A percentile compares a stretch with the other conserved stretches of the same genome.
These are phyloP conservation scores for Halcyon senegalensis DNA, from an alignment of 2,113 vertebrate species.

Conservation along the genomic window DNA sequence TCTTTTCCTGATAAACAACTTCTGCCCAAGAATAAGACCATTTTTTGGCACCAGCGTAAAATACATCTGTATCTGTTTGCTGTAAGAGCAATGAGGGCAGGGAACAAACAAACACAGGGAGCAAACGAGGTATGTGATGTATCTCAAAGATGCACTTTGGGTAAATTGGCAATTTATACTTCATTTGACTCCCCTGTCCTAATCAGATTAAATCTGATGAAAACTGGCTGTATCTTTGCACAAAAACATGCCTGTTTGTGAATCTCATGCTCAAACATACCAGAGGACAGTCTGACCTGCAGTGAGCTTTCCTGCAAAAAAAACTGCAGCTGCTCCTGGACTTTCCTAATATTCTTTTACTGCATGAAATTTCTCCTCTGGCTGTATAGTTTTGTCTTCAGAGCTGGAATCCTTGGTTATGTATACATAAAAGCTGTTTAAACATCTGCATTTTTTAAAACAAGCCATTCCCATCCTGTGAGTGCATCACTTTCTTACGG, in stretches of 20 bases:
- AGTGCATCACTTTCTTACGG: rapidly evolving
- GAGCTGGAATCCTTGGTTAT: neutral
- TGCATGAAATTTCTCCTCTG: neutral
- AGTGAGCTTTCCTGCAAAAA: neutral
- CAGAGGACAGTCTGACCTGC: neutral
- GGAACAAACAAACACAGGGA: neutral
- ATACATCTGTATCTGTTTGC: neutral
- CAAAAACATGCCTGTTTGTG: neutral
- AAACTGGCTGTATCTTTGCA: neutral
- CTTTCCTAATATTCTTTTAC: neutral
- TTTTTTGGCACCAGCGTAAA: rapidly evolving
- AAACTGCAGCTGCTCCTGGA: neutral
- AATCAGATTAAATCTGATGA: neutral
- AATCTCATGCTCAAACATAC: neutral
- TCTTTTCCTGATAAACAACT: neutral
- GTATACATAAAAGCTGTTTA: rapidly evolving
- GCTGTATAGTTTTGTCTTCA: rapidly evolving
- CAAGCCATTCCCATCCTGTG: rapidly evolving
- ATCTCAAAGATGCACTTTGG: neutral
- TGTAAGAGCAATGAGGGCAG: neutral
- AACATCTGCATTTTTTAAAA: neutral
- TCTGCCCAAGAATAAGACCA: neutral
- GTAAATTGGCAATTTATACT: neutral
- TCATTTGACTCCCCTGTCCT: neutral
- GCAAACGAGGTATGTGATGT: neutral